Base-by-base conservation (phyloP, 2,888 invertebrate genomes). In the Aromia moschata region DNA sequence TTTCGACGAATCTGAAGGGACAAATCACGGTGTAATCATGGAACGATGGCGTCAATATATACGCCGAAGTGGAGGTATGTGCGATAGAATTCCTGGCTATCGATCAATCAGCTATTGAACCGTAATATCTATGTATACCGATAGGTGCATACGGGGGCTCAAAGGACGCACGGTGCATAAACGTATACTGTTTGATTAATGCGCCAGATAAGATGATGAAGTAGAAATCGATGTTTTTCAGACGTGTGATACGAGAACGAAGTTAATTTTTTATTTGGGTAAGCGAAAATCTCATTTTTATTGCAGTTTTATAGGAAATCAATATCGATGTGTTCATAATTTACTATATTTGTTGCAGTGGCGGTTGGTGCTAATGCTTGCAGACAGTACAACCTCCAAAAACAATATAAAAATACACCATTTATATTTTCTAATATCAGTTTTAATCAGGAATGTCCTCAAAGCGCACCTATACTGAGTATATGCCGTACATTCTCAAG, bases 31-130 rank as follows among this genome's bases (percentile, higher is more conserved):
- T 38, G 25, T 38, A 49, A 49, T 49, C 36, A n/a, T 37, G 17
- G 12, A 18, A 11, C 47, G 33, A 33, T 47, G 30, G 37, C 20
- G 49, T 49, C 49, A 38, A 49, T 25, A 12, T 37, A 15, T 20
- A 25, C 10, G 20, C 9, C 38, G 16, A 49, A 49, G 20, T 20
- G 25, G 37, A 49, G 49, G 38, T 49, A 49, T 38, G n/a, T n/a
- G n/a, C n/a, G 49, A 49, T 49, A 49, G 49, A 49, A 49, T 14
- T 16, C 30, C 14, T 4, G 38, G 49, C 49, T 38, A 49, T 49
- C 49, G 49, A 49, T 49, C 38, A 49, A 38, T 49, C 49, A 49
- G 25, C 49, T 25, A 25, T n/a, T 25, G 38, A 38, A 49, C 38
- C 38, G 49, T 49, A 20, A 20, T 38, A 49, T 49, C 49, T 38